phyloP scores from a whole-genome alignment of 2,888 invertebrate species.

The Globia sparganii region DNA sequence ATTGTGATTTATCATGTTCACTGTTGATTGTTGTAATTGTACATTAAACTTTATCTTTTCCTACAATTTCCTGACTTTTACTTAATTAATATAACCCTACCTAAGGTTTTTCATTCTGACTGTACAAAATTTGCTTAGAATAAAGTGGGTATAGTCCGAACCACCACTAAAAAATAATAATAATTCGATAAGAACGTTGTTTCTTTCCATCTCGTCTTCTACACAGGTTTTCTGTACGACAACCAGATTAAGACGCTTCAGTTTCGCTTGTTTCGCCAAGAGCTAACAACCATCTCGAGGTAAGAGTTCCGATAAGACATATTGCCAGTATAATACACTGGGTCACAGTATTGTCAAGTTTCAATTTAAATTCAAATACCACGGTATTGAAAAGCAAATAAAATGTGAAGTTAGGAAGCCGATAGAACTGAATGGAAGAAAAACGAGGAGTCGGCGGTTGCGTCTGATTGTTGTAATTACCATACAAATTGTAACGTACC shows the following conservation, averaged over 20 bases:
- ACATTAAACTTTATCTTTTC: too few relatives aligned
- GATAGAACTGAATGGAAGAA: slow-evolving; percentile 18
- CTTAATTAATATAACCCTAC: too few relatives aligned
- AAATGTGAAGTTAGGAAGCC: slow-evolving; percentile 7
- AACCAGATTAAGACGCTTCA: background rate
- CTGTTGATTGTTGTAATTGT: too few relatives aligned
- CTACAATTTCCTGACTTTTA: too few relatives aligned
- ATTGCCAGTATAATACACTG: background rate
- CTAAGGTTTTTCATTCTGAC: too few relatives aligned
- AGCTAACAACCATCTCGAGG: background rate
- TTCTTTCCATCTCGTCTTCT: background rate
- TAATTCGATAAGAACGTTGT: background rate
- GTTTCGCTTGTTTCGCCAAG: background rate
- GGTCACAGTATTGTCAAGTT: slow-evolving; percentile 1
- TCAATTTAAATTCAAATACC: slow-evolving; percentile 39
- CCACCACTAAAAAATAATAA: too few relatives aligned
- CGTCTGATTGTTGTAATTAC: slow-evolving; percentile 36
- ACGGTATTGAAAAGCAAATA: background rate
- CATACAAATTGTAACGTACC: slow-evolving; percentile 31
- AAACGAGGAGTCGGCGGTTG: slow-evolving; percentile 24
- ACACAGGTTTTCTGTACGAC: background rate
- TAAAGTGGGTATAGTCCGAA: too few relatives aligned
- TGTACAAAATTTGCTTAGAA: too few relatives aligned
- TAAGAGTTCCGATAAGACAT: slow-evolving; percentile 4
- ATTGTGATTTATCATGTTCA: too few relatives aligned